Evolutionary conservation across 2,888 invertebrate genomes (phyloP), one percentile per base, ranked within the genome.

Genomic region (Argynnis bischoffii): DNA sequence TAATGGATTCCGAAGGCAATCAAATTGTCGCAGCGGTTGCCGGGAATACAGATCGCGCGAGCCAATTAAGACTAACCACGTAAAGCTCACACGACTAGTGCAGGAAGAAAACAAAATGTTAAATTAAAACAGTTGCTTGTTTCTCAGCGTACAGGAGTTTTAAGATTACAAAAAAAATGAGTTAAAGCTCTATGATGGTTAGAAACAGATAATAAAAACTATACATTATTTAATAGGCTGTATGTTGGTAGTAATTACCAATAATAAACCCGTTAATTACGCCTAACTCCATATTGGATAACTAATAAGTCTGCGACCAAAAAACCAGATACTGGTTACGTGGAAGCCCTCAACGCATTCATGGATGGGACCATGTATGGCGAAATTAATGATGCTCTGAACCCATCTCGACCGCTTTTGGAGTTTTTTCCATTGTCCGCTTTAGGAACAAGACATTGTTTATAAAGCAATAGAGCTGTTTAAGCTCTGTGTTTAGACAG

Each of bases 341-440:
- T 70, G 69, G 74, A 70, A 70, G 68, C 53, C 60, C 66, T 72
- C 72, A 70, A 69, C 66, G 69, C 55, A 64, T 66, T 48, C 66
- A 72, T 70, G 72, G 69, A 73, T 73, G 64, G 54, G 26, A 66
- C 84, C 84, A 77, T 84, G 81, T 86, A 85, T 72, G 85, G 86
- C 72, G 55, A 73, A 69, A 71, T 79, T 86, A 86, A 85, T 82
- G 85, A 86, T 82, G 72, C 75, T 74, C 74, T 75, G 77, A 72
- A 68, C 73, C 72, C 77, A 76, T 76, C 75, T 63, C 51, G 51
- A 8, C 26, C 21, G 41, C 63, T 75, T 74, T 72, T 71, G 74
- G 70, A 64, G 69, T 74, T 76, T 76, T 74, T 74, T 70, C 70
- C 73, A 76, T 75, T 73, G 66, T 68, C 69, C 71, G 66, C 66